Conservation (phyloP, 2,797 vertebrate genomes). For the Geotrypetes seraphini region DNA sequence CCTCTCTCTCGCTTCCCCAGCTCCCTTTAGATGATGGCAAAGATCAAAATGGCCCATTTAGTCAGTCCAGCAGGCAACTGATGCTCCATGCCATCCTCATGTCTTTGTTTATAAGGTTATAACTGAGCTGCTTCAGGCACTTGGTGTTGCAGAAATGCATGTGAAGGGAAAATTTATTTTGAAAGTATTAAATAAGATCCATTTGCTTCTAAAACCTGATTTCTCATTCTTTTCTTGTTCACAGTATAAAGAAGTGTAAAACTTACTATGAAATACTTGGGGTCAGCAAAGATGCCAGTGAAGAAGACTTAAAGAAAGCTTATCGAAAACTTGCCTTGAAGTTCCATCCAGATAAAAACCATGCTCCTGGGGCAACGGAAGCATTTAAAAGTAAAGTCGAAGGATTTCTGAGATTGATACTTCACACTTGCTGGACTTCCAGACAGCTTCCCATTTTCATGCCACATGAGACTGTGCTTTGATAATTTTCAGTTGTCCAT, state of each 20-base stretch:
- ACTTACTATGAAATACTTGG: constrained; percentile 93
- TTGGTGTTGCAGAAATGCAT: no score
- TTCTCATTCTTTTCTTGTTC: constrained; percentile 13
- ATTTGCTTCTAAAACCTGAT: background rate
- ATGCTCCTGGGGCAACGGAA: constrained; percentile 88
- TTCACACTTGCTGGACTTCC: no score
- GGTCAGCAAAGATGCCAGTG: constrained; percentile 77
- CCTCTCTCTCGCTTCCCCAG: no score
- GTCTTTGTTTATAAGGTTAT: no score
- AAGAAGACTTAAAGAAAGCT: constrained; percentile 92
- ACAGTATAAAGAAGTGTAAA: constrained; percentile 92
- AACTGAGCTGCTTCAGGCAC: no score
- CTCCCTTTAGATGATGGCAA: background rate
- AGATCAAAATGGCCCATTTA: background rate
- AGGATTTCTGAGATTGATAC: constrained; percentile 6
- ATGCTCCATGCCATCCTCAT: no score
- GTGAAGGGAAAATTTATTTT: no score
- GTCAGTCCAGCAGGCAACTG: background rate
- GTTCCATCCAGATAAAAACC: constrained; percentile 97
- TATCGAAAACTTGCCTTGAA: constrained; percentile 93
- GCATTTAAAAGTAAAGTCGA: constrained; percentile 88
- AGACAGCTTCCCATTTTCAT: no score
- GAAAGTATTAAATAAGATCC: background rate
- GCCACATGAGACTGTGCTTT: no score
- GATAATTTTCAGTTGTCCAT: no score